phyloP scores from a whole-genome alignment of 2,888 invertebrate genomes.

The Priapulus caudatus region DNA sequence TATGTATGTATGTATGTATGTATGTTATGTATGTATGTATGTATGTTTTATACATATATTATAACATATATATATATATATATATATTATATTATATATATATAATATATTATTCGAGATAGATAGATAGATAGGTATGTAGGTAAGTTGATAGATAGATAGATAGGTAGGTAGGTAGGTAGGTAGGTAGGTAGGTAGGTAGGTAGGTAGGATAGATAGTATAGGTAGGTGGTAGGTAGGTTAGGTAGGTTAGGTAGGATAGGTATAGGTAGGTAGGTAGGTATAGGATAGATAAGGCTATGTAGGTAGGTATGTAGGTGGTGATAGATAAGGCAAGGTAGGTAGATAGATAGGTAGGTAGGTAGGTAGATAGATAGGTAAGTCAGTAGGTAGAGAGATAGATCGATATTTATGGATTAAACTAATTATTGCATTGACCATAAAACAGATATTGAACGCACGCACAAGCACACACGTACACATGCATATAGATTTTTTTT shows the following conservation, averaged over 20 bases:
- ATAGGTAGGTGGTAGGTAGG: not conserved
- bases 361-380: conserved; percentile 3
- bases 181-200: conserved; percentile 3
- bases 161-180: conserved; percentile 3
- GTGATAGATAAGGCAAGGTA: not conserved
- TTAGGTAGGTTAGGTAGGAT: not conserved
- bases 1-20: too few relatives aligned
- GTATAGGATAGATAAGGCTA: too few relatives aligned
- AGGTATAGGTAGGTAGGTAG: not conserved
- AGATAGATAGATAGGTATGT: conserved; percentile 1
- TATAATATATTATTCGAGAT: too few relatives aligned
- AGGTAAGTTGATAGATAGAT: conserved; percentile 1
- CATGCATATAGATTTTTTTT: not conserved
- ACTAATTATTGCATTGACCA: too few relatives aligned
- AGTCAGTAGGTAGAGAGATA: not conserved
- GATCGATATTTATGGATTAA: not conserved
- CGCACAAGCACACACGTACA: not conserved
- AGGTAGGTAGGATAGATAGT: conserved; percentile 3
- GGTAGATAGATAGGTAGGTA: conserved; percentile 3
- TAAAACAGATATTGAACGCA: too few relatives aligned
- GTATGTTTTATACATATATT: too few relatives aligned
- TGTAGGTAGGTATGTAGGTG: not conserved
- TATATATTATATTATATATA: too few relatives aligned
- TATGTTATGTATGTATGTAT: too few relatives aligned
- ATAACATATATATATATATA: too few relatives aligned